Conservation (phyloP, 2,888 invertebrate species). For the Thera obeliscata region DNA sequence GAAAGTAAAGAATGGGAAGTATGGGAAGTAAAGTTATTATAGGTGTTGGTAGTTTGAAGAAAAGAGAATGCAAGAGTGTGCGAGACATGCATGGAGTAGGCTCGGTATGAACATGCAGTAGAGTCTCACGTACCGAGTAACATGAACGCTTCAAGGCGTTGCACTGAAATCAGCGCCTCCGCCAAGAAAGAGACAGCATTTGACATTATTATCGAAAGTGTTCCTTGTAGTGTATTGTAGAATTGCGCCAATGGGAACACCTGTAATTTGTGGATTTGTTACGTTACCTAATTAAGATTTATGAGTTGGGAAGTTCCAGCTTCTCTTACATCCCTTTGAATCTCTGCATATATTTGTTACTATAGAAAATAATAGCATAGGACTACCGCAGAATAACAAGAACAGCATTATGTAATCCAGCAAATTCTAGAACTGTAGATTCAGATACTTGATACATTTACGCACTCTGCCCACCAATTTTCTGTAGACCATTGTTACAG, state of each 20-base stretch:
- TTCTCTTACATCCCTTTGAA: not conserved
- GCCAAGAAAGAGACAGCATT: slow-evolving; percentile 84
- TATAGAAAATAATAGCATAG: not conserved
- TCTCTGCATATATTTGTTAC: too few relatives aligned
- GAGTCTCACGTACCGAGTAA: slow-evolving; percentile 74
- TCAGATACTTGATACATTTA: not conserved
- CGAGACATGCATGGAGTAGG: slow-evolving; percentile 4
- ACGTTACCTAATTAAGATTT: slow-evolving; percentile 14
- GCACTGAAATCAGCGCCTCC: slow-evolving; percentile 85
- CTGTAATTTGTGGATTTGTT: slow-evolving; percentile 63
- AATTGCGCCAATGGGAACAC: slow-evolving; percentile 87
- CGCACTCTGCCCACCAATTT: not conserved
- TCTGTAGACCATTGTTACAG: not conserved
- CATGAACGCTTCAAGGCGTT: slow-evolving; percentile 86
- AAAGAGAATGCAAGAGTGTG: not conserved
- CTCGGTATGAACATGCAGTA: slow-evolving; percentile 30
- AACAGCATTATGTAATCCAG: not conserved
- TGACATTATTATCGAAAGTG: slow-evolving; percentile 86
- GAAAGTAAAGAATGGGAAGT: too few relatives aligned
- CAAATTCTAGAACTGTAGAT: not conserved
- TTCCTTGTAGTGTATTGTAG: slow-evolving; percentile 86
- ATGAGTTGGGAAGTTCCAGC: not conserved
- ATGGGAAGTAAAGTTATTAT: not conserved
- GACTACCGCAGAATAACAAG: not conserved
- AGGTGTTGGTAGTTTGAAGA: not conserved